Conservation (phyloP, 1,140 invertebrate species). For the Caerostris darwini region DNA sequence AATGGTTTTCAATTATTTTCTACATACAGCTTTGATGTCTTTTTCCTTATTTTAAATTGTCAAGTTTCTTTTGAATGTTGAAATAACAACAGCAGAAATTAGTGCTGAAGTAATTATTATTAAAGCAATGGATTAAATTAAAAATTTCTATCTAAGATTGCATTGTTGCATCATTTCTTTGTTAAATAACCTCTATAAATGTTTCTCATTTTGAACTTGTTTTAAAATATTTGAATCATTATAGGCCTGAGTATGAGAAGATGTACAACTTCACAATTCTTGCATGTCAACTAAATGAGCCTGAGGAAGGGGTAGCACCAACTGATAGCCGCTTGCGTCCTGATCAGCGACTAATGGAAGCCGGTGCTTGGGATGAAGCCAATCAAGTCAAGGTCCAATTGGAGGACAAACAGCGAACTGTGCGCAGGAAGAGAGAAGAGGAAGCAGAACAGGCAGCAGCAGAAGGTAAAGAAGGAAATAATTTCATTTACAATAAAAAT, state of each 20-base stretch:
- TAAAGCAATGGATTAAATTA: too few species aligned
- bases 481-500: too few species aligned
- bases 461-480: conserved; percentile 83
- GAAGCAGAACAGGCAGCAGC: conserved; percentile 90
- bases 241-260: conserved; percentile 87
- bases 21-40: too few species aligned
- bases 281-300: conserved; percentile 97
- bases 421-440: conserved; percentile 88
- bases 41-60: too few species aligned
- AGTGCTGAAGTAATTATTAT: too few species aligned
- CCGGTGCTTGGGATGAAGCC: conserved; percentile 97
- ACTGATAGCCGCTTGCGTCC: conserved; percentile 96
- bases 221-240: background rate
- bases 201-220: background rate
- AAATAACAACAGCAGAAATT: too few species aligned
- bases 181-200: too few species aligned
- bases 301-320: conserved; percentile 94
- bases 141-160: too few species aligned
- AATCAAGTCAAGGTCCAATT: conserved; percentile 93
- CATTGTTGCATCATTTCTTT: too few species aligned
- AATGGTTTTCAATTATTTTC: too few species aligned
- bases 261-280: conserved; percentile 97
- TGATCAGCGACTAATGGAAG: conserved; percentile 98
- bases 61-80: too few species aligned
- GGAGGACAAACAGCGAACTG: conserved; percentile 95